phyloP scores from a whole-genome alignment of 2,888 invertebrate genomes.

The Cryptocheilus praepositus region DNA sequence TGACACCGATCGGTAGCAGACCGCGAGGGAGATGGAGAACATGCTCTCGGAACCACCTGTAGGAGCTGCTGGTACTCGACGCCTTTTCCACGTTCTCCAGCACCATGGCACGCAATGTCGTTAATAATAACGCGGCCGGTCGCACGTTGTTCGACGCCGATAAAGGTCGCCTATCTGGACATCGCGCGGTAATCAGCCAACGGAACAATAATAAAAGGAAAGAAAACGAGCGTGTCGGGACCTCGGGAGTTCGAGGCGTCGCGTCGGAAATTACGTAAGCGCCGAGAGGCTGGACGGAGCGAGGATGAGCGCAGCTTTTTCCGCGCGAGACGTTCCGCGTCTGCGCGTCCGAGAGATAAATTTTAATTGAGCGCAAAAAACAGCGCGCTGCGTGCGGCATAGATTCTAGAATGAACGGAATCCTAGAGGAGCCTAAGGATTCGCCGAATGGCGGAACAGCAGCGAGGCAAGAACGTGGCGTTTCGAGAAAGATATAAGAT shows the following conservation, averaged over 20 bases:
- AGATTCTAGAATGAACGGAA: constrained; percentile 7
- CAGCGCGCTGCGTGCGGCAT: constrained; percentile 4
- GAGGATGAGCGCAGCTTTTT: neutral
- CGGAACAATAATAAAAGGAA: neutral
- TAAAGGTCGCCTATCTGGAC: constrained; percentile 10
- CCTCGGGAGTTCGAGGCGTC: too few species aligned
- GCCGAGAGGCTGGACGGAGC: neutral
- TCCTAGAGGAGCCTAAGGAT: constrained; percentile 9
- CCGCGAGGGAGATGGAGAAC: constrained; percentile 37
- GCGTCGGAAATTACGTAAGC: constrained; percentile 1
- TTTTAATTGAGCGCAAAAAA: neutral
- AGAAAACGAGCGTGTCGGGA: too few species aligned
- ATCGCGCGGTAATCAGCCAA: constrained; percentile 1
- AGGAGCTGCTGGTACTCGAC: constrained; percentile 47
- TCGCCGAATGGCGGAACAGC: constrained; percentile 8
- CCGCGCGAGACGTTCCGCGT: neutral
- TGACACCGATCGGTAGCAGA: constrained; percentile 37
- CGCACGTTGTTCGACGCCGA: constrained; percentile 32
- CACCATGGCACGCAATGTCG: constrained; percentile 59
- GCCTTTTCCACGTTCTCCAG: constrained; percentile 47
- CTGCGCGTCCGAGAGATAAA: constrained; percentile 7
- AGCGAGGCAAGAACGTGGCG: constrained; percentile 10
- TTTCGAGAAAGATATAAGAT: neutral
- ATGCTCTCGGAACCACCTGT: constrained; percentile 63
- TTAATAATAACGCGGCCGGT: constrained; percentile 57